Percentiles rank a stretch among this genome's conserved stretches.
Conservation (phyloP, 2,113 vertebrate species). For the Tympanuchus pallidicinctus region DNA sequence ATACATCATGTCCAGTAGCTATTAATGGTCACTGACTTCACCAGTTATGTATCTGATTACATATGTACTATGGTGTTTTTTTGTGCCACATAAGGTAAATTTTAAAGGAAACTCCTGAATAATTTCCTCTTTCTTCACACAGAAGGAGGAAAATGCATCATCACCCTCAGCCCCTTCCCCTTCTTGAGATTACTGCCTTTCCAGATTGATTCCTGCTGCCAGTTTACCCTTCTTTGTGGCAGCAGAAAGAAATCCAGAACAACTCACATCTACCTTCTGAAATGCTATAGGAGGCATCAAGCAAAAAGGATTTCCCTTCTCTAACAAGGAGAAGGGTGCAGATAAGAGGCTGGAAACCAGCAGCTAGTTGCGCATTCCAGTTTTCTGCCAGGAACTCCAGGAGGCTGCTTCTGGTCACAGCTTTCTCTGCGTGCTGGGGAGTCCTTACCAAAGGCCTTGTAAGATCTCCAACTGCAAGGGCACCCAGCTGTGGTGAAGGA, state of each 20-base stretch:
- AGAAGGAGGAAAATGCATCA: neutral
- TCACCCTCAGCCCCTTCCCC: neutral
- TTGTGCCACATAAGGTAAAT: neutral
- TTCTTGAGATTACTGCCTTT: neutral
- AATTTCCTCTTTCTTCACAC: neutral
- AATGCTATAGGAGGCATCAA: neutral
- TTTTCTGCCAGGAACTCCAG: neutral
- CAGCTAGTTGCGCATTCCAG: rapidly evolving
- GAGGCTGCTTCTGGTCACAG: neutral
- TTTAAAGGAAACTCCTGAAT: neutral
- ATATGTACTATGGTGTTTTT: neutral
- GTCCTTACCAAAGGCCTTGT: neutral
- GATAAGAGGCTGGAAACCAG: neutral
- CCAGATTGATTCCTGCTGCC: neutral
- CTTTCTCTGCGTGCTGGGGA: neutral
- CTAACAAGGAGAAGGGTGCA: neutral
- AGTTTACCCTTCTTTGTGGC: neutral
- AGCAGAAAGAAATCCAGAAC: neutral
- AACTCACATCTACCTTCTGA: neutral
- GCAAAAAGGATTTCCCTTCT: neutral
- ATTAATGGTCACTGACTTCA: neutral
- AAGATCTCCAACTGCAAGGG: neutral
- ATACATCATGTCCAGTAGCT: neutral
- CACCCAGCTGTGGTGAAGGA: neutral
- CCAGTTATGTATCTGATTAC: neutral